Base-by-base conservation (phyloP, 2,888 invertebrate species). In the Tinea trinotella region DNA sequence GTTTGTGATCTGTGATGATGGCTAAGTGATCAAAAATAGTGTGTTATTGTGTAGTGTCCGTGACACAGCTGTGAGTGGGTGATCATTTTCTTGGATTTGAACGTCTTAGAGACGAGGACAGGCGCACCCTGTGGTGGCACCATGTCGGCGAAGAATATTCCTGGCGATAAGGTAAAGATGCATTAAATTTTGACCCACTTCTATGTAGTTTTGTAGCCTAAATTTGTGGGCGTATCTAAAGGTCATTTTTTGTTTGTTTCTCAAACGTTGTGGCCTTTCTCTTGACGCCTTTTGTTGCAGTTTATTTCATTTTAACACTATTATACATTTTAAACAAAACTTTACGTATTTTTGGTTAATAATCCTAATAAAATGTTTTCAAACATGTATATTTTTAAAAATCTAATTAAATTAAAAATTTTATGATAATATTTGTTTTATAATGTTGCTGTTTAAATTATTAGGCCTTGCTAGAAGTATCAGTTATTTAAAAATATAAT, bases 111-210 rank as follows among this genome's bases (percentile, higher is more conserved):
- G 79, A 81, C 81, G 77, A 76, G 78, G 79, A 84, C 88, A 74
- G 70, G 71, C 71, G 64, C 65, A 68, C 70, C 68, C 74, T 68
- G 72, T 76, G 80, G 74, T 77, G 76, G 66, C 81, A 84, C 86
- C 82, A 92, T 92, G 92, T 91, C 92, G 87, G 90, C 90, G 76
- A 92, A 92, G 87, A 92, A 91, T 87, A 91, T 93, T 87, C 93
- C 93, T 78, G 91, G 92, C 82, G 93, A 93, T 88, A 93, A 93
- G 92, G 93, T 93, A 84, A 84, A 71, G 70, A 67, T 53, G 5
- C 17, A 19, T 57, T 46, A 48, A 30, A 55, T 24, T 44, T 56
- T 62, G 61, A 59, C 60, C 59, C 59, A 59, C 48, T 61, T 19
- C 7, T 4, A 13, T 17, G 15, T 46, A 1, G 10, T 19, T 46